Evolutionary conservation across 2,797 vertebrate genomes (phyloP), one percentile per base, ranked within the genome.

Genomic region (Mallotus villosus): DNA sequence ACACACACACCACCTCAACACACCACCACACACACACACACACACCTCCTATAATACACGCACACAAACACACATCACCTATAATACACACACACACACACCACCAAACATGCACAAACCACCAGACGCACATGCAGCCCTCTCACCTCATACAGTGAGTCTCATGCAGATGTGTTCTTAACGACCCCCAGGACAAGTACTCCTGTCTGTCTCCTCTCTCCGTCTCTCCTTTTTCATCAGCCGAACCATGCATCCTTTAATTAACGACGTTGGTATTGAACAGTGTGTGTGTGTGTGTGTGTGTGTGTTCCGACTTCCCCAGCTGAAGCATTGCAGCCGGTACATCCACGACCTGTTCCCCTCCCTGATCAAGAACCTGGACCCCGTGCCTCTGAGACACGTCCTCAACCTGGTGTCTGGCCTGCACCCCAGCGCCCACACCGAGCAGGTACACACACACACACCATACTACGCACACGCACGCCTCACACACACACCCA

Each of bases 291-390:
- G 32, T 22, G 29, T 41, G 29, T 27, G 29, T 19, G 29, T 27
- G 29, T 27, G 29, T 14, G 63, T 65, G 2, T 14, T 59, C 21
- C 53, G 37, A 41, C 74, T 63, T 78, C 8, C 19, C 12, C 61
- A 99, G 97, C 90, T 99, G 79, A 99, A 99, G 84, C 97, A 99
- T 83, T 99, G 97, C 84, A 99, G 97, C 88, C 96, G 97, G 22
- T 99, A 98, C 87, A 99, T 99, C 90, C 97, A 99, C 7, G 97
- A 99, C 87, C 93, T 99, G 77, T 99, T 99, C 89, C 97, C 97
- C 60, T 98, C 97, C 0, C 92, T 99, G 77, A 99, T 99, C 83
- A 99, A 99, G 88, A 98, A 99, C 90, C 91, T 99, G 93, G 97
- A 99, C 83, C 97, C 97, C 2, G 96, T 98, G 72, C 97, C 97